Base-by-base conservation (phyloP, 2,797 vertebrate species). In the Acipenser ruthenus region DNA sequence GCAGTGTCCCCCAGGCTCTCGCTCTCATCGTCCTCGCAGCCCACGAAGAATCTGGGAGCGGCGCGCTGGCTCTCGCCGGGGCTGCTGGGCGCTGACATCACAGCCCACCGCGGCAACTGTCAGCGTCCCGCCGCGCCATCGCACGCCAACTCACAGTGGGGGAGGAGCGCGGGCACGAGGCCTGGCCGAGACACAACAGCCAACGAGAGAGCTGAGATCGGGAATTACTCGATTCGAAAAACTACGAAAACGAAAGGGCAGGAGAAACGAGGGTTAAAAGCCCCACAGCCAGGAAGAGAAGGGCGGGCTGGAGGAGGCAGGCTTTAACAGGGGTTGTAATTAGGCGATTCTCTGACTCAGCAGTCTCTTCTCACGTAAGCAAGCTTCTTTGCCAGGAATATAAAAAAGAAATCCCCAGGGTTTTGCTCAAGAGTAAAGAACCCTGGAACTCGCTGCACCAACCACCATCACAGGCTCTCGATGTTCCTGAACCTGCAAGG, bases 31-130 rank as follows among this genome's bases (percentile, higher is more conserved):
- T 97, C 95, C 86, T 93, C 93, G 90, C 92, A 93, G 89, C 95
- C 96, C 48, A 99, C 92, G 80, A 97, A 97, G 92, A 99, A 98
- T 90, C 89, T 95, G 88, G 96, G 93, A 81, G 91, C 82, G 79
- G 88, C 86, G 80, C 76, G 86, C 78, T 89, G 85, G 83, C 91
- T 93, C 91, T 94, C 93, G 83, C 80, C 89, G 87, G 91, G 88
- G 86, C 89, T 92, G 90, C 86, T 87, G 92, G 92, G 80, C 81
- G 93, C 92, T 93, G 93, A 97, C 96, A 99, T 99, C 85, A 95
- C 93, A 93, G 85, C 88, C 81, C 77, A 63, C 83, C 82, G 71
- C 85, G 73, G 87, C 90, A 65, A 91, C 87, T 91, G 88, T 94
- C 90, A 83, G 86, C 69, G 71, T 84, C 80, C 84, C 86, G 74